Evolutionary conservation across 2,888 invertebrate species (phyloP).

Genomic region (Ochropleura plecta): DNA sequence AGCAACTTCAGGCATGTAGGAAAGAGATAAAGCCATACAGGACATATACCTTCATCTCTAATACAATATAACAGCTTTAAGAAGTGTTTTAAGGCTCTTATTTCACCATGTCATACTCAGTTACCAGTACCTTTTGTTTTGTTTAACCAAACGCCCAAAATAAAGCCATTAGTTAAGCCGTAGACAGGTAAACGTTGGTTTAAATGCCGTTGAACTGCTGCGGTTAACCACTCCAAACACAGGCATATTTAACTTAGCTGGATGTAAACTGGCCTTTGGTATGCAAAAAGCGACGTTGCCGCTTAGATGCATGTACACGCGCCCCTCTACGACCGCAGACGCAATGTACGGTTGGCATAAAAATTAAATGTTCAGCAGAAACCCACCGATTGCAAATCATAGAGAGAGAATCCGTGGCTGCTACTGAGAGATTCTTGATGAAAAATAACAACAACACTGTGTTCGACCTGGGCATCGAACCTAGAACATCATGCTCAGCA

Average conservation of each 20-base stretch:
- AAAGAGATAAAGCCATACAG: no score
- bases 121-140: not conserved
- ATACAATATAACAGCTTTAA: not conserved
- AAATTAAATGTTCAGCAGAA: not conserved
- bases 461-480: no score
- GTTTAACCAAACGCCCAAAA: constrained; percentile 15
- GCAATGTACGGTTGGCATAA: constrained; percentile 5
- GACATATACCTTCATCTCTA: no score
- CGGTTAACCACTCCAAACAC: constrained; percentile 59
- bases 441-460: no score
- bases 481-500: no score
- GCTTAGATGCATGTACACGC: constrained; percentile 37
- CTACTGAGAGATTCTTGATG: no score
- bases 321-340: constrained; percentile 25
- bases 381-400: no score
- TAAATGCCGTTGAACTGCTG: constrained; percentile 52
- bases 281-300: constrained; percentile 54
- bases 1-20: no score
- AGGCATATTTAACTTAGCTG: constrained; percentile 51
- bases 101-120: not conserved
- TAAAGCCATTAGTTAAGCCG: constrained; percentile 28
- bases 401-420: no score
- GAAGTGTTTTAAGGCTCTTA: not conserved
- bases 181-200: constrained; percentile 40
- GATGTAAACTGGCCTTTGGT: constrained; percentile 49